phyloP scores from a whole-genome alignment of 1,140 invertebrate genomes.

The Drosophila nasuta region DNA sequence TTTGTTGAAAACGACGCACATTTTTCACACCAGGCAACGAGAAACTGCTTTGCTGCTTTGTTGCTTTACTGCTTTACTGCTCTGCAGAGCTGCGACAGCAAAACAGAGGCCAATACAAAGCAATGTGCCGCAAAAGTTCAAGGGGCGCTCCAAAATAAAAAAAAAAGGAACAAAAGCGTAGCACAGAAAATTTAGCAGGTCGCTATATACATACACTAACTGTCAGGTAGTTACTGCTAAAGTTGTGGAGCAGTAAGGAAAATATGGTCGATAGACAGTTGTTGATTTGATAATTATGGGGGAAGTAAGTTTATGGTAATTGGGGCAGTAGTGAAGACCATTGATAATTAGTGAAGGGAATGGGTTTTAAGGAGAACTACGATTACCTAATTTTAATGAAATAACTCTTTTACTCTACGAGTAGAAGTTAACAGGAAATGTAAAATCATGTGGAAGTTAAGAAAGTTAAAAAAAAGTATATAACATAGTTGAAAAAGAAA shows the following conservation, averaged over 20 bases:
- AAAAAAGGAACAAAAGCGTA: constrained; percentile 34
- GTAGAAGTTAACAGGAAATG: too few species aligned
- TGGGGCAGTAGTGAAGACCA: too few species aligned
- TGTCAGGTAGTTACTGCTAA: neutral
- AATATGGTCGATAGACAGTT: neutral
- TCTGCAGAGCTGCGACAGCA: constrained; percentile 12
- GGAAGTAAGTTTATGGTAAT: too few species aligned
- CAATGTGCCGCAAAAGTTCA: constrained; percentile 74
- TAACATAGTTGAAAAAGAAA: too few species aligned
- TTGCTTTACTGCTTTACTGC: neutral
- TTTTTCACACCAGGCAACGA: constrained; percentile 68
- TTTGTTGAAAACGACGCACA: constrained; percentile 58
- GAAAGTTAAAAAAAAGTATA: too few species aligned
- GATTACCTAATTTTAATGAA: too few species aligned
- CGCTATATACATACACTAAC: constrained; percentile 24
- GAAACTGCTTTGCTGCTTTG: neutral
- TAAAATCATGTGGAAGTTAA: too few species aligned
- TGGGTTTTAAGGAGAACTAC: too few species aligned
- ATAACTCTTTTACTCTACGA: too few species aligned
- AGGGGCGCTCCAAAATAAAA: constrained; percentile 65
- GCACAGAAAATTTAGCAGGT: constrained; percentile 4
- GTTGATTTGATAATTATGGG: too few species aligned
- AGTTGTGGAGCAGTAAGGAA: neutral
- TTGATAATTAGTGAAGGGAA: too few species aligned
- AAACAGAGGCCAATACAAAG: constrained; percentile 57